A percentile compares a stretch with the other conserved stretches of the same genome.
Evolutionary conservation across 2,113 vertebrate genomes (phyloP).

Genomic region (Clarias gariepinus): DNA sequence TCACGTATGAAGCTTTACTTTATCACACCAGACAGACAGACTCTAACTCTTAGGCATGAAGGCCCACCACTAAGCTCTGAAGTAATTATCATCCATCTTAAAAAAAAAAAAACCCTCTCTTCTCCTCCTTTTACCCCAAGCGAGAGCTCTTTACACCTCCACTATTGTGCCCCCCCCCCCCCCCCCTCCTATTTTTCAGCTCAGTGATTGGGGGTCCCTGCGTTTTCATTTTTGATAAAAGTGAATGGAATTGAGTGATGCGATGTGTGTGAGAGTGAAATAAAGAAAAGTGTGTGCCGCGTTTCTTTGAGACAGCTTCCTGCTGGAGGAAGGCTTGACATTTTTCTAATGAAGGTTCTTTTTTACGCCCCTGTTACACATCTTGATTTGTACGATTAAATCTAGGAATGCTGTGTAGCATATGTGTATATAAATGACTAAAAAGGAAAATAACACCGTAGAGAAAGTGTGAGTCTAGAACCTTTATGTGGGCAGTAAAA

Average conservation of each 20-base stretch:
- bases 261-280: constrained; percentile 32
- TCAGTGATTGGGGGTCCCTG: constrained; percentile 38
- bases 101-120: constrained; percentile 45
- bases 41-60: constrained; percentile 28
- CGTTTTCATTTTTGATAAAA: constrained; percentile 66
- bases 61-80: constrained; percentile 60
- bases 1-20: background rate
- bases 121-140: constrained; percentile 36
- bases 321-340: constrained; percentile 61
- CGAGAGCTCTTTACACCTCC: constrained; percentile 46
- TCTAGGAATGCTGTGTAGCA: no score
- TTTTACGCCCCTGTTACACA: constrained; percentile 24
- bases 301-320: constrained; percentile 59
- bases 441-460: background rate
- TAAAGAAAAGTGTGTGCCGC: constrained; percentile 16
- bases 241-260: constrained; percentile 53
- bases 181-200: constrained; percentile 41
- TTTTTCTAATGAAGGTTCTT: constrained; percentile 61
- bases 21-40: background rate
- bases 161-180: constrained; percentile 50
- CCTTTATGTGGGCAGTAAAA: background rate
- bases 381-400: background rate
- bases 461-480: background rate
- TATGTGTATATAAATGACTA: no score
- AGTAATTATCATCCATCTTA: constrained; percentile 64